phyloP scores from a whole-genome alignment of 37 sponge, comb jelly and placozoan species.

The Cliona cf. orientalis region DNA sequence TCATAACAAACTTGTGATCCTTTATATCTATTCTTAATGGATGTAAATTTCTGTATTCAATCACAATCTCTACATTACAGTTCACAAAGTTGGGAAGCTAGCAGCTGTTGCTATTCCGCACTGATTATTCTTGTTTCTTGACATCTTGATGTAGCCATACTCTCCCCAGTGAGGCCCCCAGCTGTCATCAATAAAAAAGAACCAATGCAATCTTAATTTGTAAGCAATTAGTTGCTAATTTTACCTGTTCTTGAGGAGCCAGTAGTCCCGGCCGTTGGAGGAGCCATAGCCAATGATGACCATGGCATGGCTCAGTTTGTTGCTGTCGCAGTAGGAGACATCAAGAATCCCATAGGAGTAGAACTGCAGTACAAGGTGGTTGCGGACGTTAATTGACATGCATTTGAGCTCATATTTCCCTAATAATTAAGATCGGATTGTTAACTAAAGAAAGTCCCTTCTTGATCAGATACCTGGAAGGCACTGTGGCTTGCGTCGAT shows the following conservation, averaged over 20 bases:
- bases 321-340: slow-evolving; percentile 30
- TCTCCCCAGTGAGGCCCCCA: slow-evolving; percentile 67
- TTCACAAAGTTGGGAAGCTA: slow-evolving; percentile 44
- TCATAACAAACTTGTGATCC: no score
- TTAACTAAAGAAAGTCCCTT: background rate
- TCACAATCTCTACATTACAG: no score
- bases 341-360: slow-evolving; percentile 56
- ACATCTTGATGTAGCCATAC: slow-evolving; percentile 67
- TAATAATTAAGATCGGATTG: background rate
- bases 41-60: no score
- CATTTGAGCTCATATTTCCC: background rate
- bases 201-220: background rate
- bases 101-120: slow-evolving; percentile 68
- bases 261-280: slow-evolving; percentile 43
- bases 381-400: no score
- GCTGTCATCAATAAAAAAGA: slow-evolving; percentile 71
- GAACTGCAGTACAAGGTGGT: slow-evolving; percentile 45
- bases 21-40: no score
- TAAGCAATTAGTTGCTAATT: background rate
- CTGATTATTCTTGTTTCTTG: slow-evolving; percentile 58
- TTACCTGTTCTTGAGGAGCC: slow-evolving; percentile 59
- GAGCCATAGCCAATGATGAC: slow-evolving; percentile 57
- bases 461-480: slow-evolving; percentile 23
- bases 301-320: slow-evolving; percentile 44
- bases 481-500: slow-evolving; percentile 22